Evolutionary conservation across 2,113 vertebrate species (phyloP).

Genomic region (Corythoichthys intestinalis): DNA sequence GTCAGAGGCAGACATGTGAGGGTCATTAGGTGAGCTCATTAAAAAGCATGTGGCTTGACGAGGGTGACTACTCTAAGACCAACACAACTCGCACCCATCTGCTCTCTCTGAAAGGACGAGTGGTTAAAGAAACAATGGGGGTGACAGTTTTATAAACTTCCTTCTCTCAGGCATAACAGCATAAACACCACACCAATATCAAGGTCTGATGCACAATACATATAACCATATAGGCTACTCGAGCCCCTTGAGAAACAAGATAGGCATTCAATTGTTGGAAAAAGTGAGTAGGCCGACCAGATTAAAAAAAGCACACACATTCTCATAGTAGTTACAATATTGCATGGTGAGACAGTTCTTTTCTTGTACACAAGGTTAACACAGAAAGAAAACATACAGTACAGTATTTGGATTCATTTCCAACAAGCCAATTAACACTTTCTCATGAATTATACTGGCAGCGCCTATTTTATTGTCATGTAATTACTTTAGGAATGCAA

Average conservation of each 20-base stretch:
- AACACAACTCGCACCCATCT: background rate
- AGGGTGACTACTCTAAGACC: slow-evolving; percentile 18
- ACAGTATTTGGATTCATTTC: no score
- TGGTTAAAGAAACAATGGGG: slow-evolving; percentile 29
- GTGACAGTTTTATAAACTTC: background rate
- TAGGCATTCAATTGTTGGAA: slow-evolving; percentile 2
- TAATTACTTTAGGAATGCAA: background rate
- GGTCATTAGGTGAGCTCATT: slow-evolving; percentile 45
- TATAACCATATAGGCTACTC: slow-evolving; percentile 22
- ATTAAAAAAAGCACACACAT: background rate
- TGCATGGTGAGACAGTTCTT: background rate
- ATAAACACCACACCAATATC: slow-evolving; percentile 23
- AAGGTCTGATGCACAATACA: slow-evolving; percentile 27
- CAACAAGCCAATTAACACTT: background rate
- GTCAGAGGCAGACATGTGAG: slow-evolving; percentile 56
- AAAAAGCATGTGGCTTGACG: slow-evolving; percentile 29
- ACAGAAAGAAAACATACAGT: background rate
- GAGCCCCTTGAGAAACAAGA: slow-evolving; percentile 12
- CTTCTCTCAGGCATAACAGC: slow-evolving; percentile 6
- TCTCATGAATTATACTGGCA: background rate
- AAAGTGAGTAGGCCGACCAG: background rate
- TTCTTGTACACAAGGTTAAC: background rate
- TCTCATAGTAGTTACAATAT: background rate
- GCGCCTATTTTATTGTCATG: background rate
- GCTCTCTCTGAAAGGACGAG: slow-evolving; percentile 3